Evolutionary conservation across 2,797 vertebrate species (phyloP).

Genomic region (Enteromius fasciolatus): DNA sequence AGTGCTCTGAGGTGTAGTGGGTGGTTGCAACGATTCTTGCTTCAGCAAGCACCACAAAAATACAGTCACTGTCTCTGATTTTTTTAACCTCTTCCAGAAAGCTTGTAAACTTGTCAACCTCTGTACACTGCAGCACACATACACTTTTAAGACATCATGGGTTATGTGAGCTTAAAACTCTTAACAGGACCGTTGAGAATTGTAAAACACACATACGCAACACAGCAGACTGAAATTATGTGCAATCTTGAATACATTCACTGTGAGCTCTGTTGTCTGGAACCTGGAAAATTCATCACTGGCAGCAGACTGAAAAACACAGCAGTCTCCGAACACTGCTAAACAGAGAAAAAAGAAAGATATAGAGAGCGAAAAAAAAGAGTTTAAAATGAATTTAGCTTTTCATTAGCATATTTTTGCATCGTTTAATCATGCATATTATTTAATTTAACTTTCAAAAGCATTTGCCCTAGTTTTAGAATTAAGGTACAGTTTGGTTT

Average conservation of each 20-base stretch:
- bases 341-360: background rate
- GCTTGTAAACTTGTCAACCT: slow-evolving; percentile 18
- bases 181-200: slow-evolving; percentile 19
- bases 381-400: slow-evolving; percentile 7
- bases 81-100: background rate
- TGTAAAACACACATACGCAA: background rate
- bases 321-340: slow-evolving; percentile 11
- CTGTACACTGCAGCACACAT: background rate
- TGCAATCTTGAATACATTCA: slow-evolving; percentile 59
- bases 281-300: slow-evolving; percentile 72
- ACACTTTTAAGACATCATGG: slow-evolving; percentile 6
- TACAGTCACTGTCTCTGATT: background rate
- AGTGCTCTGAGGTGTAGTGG: background rate
- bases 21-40: background rate
- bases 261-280: slow-evolving; percentile 61
- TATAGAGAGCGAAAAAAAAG: background rate
- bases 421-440: background rate
- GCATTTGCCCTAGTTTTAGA: background rate
- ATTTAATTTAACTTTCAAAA: background rate
- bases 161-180: slow-evolving; percentile 27
- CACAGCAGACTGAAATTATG: slow-evolving; percentile 24
- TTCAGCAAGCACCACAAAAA: slow-evolving; percentile 1
- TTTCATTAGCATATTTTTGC: background rate
- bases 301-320: slow-evolving; percentile 57
- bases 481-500: background rate